Evolutionary conservation across 2,888 invertebrate genomes (phyloP), one percentile per base, ranked within the genome.

Genomic region (Agrochola circellaris): DNA sequence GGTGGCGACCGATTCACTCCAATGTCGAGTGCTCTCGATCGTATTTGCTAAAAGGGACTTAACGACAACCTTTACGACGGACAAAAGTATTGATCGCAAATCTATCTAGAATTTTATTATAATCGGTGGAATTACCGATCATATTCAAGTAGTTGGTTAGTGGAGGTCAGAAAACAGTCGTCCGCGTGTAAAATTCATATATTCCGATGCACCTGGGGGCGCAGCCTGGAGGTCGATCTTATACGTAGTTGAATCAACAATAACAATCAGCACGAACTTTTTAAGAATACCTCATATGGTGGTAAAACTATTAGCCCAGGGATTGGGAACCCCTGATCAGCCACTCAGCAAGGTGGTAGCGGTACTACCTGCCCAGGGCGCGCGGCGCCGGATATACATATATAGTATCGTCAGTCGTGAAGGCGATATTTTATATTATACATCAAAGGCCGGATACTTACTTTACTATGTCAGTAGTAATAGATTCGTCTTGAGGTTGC

Each of bases 401-500:
- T 38, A 34, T 34, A 17, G 13, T 71, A 71, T 51, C 9, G 15
- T 45, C 17, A 30, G 8, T 73, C 23, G 23, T 11, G 4, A 17
- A n/a, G 13, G 17, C 17, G 54, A 45, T 45, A 13, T 26, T 26
- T 26, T 66, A 45, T 48, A 30, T 7, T 23, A 23, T 45, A 48
- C 48, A 17, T 17, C 48, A 48, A 48, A 48, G 48, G 38, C 38
- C 38, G 38, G 38, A 38, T 38, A 38, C 38, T 38, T 38, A 17
- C 38, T 48, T 23, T 30, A 23, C 30, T 67, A 58, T n/a, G 4
- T 17, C 30, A 51, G 17, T n/a, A 20, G 34, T 30, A 60, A 68
- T 42, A 68, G 67, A 34, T 60, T 71, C 34, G 60, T 64, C 42
- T 76, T 38, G 30, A 61, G 38, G 62, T 79, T 42, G 66, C 75